A percentile compares a stretch with the other conserved stretches of the same genome.
Conservation (phyloP, 2,113 vertebrate species). For the Morone chrysops region DNA sequence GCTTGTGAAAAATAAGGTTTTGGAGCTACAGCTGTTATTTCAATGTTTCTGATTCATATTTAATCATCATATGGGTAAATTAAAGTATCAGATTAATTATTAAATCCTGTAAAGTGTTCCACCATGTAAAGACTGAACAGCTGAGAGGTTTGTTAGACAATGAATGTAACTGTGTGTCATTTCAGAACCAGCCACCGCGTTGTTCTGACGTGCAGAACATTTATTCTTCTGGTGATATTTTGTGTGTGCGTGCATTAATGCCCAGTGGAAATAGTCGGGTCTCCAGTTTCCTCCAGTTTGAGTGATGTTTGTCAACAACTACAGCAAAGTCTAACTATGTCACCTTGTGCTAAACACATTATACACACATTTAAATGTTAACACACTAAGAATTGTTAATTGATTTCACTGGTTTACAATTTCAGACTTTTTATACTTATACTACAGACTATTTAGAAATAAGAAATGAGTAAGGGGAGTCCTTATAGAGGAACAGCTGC, state of each 20-base stretch:
- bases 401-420: not conserved
- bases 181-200: not conserved
- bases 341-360: not conserved
- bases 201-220: not conserved
- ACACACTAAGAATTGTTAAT: not conserved
- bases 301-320: too few species aligned
- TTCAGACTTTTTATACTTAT: not conserved
- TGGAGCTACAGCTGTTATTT: not conserved
- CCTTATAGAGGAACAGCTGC: not conserved
- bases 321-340: not conserved
- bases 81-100: not conserved
- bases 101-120: not conserved
- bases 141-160: not conserved
- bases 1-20: not conserved
- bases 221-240: not conserved
- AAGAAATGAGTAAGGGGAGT: not conserved
- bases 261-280: not conserved
- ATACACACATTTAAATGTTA: not conserved
- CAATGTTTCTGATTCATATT: not conserved
- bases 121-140: not conserved
- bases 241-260: not conserved
- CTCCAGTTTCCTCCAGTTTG: too few species aligned
- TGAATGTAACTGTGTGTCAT: not conserved
- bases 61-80: not conserved
- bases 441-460: not conserved